Percentiles rank a stretch among this genome's conserved stretches.
Conservation (phyloP, 1,140 invertebrate genomes). For the Papilio helenus region DNA sequence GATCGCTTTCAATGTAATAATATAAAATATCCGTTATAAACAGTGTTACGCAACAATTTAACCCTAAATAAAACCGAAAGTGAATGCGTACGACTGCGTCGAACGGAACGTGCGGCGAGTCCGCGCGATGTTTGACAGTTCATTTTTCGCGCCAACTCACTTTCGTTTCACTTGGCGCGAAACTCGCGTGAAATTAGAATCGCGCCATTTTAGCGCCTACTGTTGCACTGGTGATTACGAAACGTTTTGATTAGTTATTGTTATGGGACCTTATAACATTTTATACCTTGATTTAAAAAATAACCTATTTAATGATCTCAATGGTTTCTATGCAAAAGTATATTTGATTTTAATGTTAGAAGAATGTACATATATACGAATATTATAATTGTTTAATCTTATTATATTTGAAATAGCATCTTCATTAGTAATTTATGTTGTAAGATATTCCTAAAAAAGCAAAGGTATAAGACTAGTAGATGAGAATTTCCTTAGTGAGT, state of each 20-base stretch:
- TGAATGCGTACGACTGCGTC: constrained; percentile 43
- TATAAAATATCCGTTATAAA: not conserved
- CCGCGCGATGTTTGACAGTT: constrained; percentile 46
- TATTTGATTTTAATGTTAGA: too few relatives aligned
- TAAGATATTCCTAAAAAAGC: too few relatives aligned
- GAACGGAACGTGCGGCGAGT: constrained; percentile 33
- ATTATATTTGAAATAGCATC: not conserved
- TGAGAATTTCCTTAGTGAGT: not conserved
- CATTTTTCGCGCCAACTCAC: constrained; percentile 53
- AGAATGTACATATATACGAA: too few relatives aligned
- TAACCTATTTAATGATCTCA: too few relatives aligned
- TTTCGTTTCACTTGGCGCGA: constrained; percentile 50
- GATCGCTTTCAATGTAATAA: too few relatives aligned
- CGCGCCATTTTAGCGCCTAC: constrained; percentile 45
- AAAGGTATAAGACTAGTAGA: not conserved
- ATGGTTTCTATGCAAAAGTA: too few relatives aligned
- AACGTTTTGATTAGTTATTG: constrained; percentile 8
- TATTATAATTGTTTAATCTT: not conserved
- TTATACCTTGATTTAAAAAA: not conserved
- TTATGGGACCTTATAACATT: not conserved
- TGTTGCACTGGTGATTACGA: constrained; percentile 30
- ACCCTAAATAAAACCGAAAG: constrained; percentile 48
- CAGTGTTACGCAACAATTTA: not conserved
- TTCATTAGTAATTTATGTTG: not conserved
- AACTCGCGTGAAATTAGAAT: constrained; percentile 45